Evolutionary conservation across 2,113 vertebrate species (phyloP), one percentile per base, ranked within the genome.

Genomic region (Tyrannus savana): DNA sequence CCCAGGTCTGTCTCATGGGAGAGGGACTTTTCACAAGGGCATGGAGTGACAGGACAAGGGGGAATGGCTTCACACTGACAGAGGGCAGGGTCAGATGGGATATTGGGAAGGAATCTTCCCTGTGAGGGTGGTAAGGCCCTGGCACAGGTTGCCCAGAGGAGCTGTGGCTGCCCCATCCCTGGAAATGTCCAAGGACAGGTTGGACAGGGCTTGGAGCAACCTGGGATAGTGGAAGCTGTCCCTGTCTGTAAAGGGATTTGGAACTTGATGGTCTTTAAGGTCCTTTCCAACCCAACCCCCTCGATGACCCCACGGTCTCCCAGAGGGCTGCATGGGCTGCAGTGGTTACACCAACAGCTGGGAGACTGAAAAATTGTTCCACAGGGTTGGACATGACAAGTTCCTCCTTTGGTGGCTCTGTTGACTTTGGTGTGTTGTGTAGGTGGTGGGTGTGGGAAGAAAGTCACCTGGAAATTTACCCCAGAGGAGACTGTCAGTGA

Each of bases 171-270:
- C 21, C 7, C 47, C 62, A 47, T 19, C 24, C 14, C 3, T 76
- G 71, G 39, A 1, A 89, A 17, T 55, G 55, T 3, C 5, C 71
- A 14, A 53, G 46, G 33, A 19, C 33, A 39, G 68, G 52, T 0
- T 59, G 52, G 52, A 35, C 0, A 0, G 37, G 22, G 5, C 37
- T 75, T 18, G 78, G 47, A 55, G 11, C 4, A 68, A 0, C 19
- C n/a, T 41, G 39, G 24, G 9, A 2, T 0, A 8, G 28, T 22
- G 41, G n/a, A 19, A 76, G 30, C 2, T 46, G 69, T 59, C 19
- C 30, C 49, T 63, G n/a, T 8, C 46, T 12, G 4, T 35, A 50
- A 21, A n/a, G 39, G 6, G 6, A 2, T 17, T 4, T 60, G 28
- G 23, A 4, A 53, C 19, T 13, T 35, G 13, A 12, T n/a, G 14